Base-by-base conservation (phyloP, 2,888 invertebrate species). In the Anagyrus pseudococci region DNA sequence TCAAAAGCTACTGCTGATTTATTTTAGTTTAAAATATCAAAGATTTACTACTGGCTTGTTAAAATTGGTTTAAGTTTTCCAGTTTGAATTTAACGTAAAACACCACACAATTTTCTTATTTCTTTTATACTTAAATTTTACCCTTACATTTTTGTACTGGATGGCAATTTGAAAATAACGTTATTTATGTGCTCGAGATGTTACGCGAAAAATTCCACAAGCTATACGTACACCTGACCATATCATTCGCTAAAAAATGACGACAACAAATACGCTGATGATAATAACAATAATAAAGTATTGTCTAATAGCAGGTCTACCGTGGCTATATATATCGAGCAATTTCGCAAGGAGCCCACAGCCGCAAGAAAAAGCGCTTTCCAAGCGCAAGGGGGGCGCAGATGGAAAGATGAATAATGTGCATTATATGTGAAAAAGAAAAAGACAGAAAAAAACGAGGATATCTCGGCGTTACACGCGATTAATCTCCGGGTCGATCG, bases 401-500 rank as follows among this genome's bases (percentile, higher is more conserved):
- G 47, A 52, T 26, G 41, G 53, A 56, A 23, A 49, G 48, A 64
- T 64, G 64, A 59, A 41, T 64, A 59, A 59, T 44, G 59, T 50
- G 50, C 26, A 47, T 47, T 64, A 59, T 58, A 49, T 29, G 59
- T 58, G 8, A 4, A 37, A 29, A 29, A 29, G 29, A 7, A n/a
- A n/a, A n/a, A n/a, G n/a, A n/a, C n/a, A n/a, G n/a, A n/a, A n/a
- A n/a, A 63, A 54, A 58, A 49, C 29, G 43, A 52, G 33, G 8
- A 58, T 47, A 55, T 33, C 23, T 33, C 56, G 23, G 50, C 56
- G 57, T 40, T 57, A 57, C 56, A 53, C 37, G 56, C 60, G 60
- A 64, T 64, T 60, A 64, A 64, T 64, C 60, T 55, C 54, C 61
- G 47, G 41, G n/a, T 37, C 22, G 49, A 19, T 17, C 40, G 56